A percentile compares a stretch with the other conserved stretches of the same genome.
Evolutionary conservation across 1,140 invertebrate species (phyloP).

Genomic region (Chlorops oryzae): DNA sequence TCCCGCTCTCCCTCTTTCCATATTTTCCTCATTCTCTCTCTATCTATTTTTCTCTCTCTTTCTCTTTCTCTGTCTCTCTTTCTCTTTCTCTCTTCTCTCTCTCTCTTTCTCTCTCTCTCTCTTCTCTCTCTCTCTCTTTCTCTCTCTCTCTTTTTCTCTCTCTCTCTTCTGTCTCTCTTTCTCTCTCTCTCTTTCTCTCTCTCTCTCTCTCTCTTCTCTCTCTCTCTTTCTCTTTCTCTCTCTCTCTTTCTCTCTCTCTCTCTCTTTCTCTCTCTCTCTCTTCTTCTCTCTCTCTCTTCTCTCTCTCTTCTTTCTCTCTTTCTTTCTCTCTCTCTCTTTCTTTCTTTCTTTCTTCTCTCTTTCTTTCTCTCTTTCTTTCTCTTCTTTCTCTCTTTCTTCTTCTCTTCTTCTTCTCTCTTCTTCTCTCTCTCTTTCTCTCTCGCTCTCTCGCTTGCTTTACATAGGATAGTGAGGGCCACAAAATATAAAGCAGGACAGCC

Average conservation of each 20-base stretch:
- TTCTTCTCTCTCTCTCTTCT: not conserved
- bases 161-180: not conserved
- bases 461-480: not conserved
- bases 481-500: too few relatives aligned
- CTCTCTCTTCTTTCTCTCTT: not conserved
- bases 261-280: not conserved
- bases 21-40: too few relatives aligned
- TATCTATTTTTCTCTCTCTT: not conserved
- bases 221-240: not conserved
- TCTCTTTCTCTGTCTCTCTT: not conserved
- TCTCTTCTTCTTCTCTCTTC: not conserved
- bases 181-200: not conserved
- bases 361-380: not conserved
- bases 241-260: not conserved
- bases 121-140: not conserved
- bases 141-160: not conserved
- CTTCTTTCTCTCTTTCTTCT: not conserved
- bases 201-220: not conserved
- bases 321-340: not conserved
- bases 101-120: not conserved
- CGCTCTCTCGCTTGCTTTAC: not conserved
- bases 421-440: not conserved
- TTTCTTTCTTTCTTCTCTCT: not conserved
- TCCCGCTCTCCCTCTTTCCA: not conserved
- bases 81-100: not conserved